Conservation (phyloP, 53 echinoderm and acorn worm genomes). For the Holothuria scabra region DNA sequence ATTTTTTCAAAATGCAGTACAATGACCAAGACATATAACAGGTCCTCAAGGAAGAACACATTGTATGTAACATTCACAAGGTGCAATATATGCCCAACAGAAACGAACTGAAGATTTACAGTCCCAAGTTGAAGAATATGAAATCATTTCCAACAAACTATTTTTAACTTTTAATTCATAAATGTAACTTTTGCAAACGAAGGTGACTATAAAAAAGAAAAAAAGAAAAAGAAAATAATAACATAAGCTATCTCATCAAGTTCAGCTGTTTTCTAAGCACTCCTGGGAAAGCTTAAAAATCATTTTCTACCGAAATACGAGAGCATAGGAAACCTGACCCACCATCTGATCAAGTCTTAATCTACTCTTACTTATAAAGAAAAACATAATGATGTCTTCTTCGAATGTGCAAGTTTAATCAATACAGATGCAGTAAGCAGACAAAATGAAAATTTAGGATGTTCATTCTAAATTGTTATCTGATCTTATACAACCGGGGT, state of each 20-base stretch:
- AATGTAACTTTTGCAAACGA: too few species aligned
- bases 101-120: too few species aligned
- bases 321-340: slow-evolving; percentile 5
- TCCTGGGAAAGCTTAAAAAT: slow-evolving; percentile 26
- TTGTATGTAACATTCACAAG: too few species aligned
- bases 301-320: slow-evolving; percentile 27
- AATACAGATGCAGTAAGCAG: slow-evolving; percentile 18
- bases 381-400: slow-evolving; percentile 22
- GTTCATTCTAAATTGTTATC: slow-evolving; percentile 1
- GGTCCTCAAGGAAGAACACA: too few species aligned
- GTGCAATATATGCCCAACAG: too few species aligned
- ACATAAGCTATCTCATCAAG: slow-evolving; percentile 17
- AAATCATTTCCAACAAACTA: too few species aligned
- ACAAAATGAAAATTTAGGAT: not conserved
- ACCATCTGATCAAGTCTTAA: slow-evolving; percentile 3
- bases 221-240: too few species aligned
- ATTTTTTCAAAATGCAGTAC: too few species aligned
- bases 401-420: slow-evolving; percentile 31
- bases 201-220: too few species aligned
- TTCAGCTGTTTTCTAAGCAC: slow-evolving; percentile 5
- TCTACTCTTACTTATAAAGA: not conserved
- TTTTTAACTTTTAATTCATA: too few species aligned
- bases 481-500: not conserved
- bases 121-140: too few species aligned
- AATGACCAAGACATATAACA: too few species aligned